These are phyloP conservation scores for Quadroppia sp. DNA, from an alignment of 2,888 invertebrate species.

Conservation along the genomic window DNA sequence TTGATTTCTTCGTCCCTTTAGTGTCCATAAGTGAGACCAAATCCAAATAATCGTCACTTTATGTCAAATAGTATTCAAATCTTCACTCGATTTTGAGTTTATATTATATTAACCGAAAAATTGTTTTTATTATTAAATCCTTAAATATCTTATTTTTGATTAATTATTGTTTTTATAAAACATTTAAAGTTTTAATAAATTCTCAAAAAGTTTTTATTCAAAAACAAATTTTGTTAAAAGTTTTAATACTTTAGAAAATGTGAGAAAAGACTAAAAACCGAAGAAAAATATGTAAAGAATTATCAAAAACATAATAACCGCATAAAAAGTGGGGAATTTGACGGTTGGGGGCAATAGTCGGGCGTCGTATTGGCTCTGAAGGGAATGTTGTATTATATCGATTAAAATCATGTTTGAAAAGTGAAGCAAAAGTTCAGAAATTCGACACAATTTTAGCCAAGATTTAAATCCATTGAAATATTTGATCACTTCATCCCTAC, in stretches of 20 bases:
- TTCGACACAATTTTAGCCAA: neutral
- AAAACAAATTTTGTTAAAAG: neutral
- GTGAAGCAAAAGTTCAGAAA: neutral
- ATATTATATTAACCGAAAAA: too few relatives aligned
- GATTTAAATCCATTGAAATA: neutral
- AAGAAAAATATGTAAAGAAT: neutral
- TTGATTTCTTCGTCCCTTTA: too few relatives aligned
- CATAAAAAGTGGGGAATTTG: neutral
- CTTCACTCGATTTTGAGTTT: too few relatives aligned
- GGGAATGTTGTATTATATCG: neutral
- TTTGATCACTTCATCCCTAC: neutral
- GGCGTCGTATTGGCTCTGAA: neutral
- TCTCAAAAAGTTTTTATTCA: neutral
- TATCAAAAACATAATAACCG: neutral
- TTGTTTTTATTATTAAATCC: too few relatives aligned
- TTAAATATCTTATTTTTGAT: too few relatives aligned
- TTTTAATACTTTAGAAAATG: neutral
- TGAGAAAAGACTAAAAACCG: neutral
- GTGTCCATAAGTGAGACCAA: too few relatives aligned
- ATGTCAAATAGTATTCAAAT: too few relatives aligned
- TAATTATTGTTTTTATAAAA: neutral
- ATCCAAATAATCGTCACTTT: neutral
- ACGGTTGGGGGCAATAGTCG: neutral
- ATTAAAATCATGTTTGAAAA: neutral
- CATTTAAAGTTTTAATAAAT: conserved; percentile 1